Evolutionary conservation across 53 echinoderm and acorn worm species (phyloP).

Genomic region (Arbacia lixula): DNA sequence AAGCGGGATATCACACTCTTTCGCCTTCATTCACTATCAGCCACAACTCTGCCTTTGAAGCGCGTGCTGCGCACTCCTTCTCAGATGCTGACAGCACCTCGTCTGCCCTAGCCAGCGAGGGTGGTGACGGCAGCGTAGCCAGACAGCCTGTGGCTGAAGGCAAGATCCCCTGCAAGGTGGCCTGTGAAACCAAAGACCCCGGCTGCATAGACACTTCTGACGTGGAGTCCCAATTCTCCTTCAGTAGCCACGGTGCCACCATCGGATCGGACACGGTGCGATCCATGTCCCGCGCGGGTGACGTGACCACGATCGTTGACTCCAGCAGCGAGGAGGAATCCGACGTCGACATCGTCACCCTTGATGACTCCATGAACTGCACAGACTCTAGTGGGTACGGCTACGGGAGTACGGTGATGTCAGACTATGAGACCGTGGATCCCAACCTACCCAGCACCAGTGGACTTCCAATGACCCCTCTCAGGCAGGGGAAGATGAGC

Average conservation of each 20-base stretch:
- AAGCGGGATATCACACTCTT: constrained; percentile 22
- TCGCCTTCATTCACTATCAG: constrained; percentile 43
- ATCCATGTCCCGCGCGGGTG: constrained; percentile 53
- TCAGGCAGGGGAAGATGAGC: constrained; percentile 21
- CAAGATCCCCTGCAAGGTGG: constrained; percentile 34
- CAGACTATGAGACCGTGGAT: constrained; percentile 46
- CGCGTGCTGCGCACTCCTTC: constrained; percentile 41
- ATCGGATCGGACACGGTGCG: constrained; percentile 47
- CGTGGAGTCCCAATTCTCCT: constrained; percentile 53
- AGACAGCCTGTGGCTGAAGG: constrained; percentile 37
- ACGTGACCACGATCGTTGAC: constrained; percentile 41
- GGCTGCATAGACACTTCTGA: constrained; percentile 49
- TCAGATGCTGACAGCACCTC: constrained; percentile 54
- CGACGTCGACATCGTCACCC: constrained; percentile 51
- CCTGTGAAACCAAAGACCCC: constrained; percentile 16
- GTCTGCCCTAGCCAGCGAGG: constrained; percentile 48
- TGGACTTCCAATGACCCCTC: constrained; percentile 27
- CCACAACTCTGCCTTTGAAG: constrained; percentile 57
- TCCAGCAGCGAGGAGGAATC: constrained; percentile 56
- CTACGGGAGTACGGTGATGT: constrained; percentile 4
- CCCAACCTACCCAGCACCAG: constrained; percentile 50
- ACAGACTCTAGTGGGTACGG: constrained; percentile 35
- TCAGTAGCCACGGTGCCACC: constrained; percentile 54
- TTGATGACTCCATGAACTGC: constrained; percentile 49
- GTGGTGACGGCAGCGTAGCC: constrained; percentile 34